Conservation (phyloP, 2,797 vertebrate species). For the Euthynnus affinis region DNA sequence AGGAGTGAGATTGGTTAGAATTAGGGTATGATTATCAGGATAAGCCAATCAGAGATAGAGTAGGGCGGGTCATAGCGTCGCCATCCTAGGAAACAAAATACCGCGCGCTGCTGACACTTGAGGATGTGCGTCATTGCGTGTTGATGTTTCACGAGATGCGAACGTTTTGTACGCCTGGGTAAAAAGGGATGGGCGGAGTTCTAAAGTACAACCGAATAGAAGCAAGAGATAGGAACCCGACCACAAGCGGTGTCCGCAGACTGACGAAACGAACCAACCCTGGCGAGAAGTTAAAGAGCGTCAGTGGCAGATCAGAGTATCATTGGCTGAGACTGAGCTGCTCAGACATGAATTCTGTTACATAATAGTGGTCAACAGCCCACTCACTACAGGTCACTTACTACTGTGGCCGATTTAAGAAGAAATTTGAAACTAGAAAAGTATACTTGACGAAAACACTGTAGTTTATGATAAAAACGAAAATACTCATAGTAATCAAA, state of each 20-base stretch:
- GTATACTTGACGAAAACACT: not conserved
- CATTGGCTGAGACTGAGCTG: constrained; percentile 25
- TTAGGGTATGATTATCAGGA: too few relatives aligned
- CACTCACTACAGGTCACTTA: not conserved
- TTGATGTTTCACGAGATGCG: not conserved
- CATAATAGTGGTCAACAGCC: constrained; percentile 1
- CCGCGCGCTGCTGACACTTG: not conserved
- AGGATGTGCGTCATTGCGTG: constrained; percentile 60
- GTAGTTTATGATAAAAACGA: not conserved
- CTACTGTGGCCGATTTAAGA: too few relatives aligned
- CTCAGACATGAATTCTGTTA: constrained; percentile 26
- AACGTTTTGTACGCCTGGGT: not conserved
- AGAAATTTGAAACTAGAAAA: not conserved
- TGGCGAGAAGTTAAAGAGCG: not conserved
- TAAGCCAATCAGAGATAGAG: too few relatives aligned
- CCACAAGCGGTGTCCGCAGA: fast-evolving
- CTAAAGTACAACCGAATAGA: fast-evolving
- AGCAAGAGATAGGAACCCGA: fast-evolving
- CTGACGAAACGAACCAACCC: constrained; percentile 26
- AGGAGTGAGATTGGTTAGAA: too few relatives aligned
- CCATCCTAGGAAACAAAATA: too few relatives aligned
- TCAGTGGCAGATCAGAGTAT: not conserved
- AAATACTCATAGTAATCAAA: too few relatives aligned
- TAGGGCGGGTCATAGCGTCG: too few relatives aligned
- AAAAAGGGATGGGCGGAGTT: constrained; percentile 45